Evolutionary conservation across 2,113 vertebrate species (phyloP), one percentile per base, ranked within the genome.

Genomic region (Gadus macrocephalus): DNA sequence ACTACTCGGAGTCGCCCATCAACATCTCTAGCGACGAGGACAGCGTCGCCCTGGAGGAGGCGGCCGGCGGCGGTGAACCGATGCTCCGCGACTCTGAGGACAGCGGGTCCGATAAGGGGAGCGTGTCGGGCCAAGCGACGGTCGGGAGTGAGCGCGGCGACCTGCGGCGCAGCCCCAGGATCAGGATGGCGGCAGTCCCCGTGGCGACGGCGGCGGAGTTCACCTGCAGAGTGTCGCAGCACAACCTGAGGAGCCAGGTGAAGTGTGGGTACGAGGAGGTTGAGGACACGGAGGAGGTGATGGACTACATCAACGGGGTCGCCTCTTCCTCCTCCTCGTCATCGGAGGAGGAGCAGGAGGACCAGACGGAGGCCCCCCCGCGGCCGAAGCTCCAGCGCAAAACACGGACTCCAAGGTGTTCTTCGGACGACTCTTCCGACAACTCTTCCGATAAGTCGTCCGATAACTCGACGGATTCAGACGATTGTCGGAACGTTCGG

Each of bases 21-120:
- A 83, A 86, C 0, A 17, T 78, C n/a, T 90, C 87, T 1, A 91
- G 90, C 19, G 89, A 91, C 0, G 85, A 90, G 77, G 91, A 89
- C 17, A 87, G 89, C 25, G 73, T 89, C 0, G 71, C 89, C 0
- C 70, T 90, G 0, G 90, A 91, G 60, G 87, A 91, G 1, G 78
- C 86, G 0, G 72, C 84, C 0, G 56, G 77, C 3, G 38, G 22
- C 1, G 78, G 75, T 15, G 78, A 65, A 49, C 42, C 1, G 2
- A 71, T 72, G 59, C 69, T 22, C 0, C 28, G 0, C n/a, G 0
- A 15, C 0, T 68, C 62, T 16, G 15, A 65, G 15, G n/a, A 22
- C 8, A 70, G 63, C 20, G 72, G 3, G 25, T 20, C 67, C 16
- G 11, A 35, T 20, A 65, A 55, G 49, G 79, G 67, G 4, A 53